Percentiles rank a stretch among this genome's conserved stretches.
phyloP scores from a whole-genome alignment of 2,888 invertebrate species.

The Lithodes maja region DNA sequence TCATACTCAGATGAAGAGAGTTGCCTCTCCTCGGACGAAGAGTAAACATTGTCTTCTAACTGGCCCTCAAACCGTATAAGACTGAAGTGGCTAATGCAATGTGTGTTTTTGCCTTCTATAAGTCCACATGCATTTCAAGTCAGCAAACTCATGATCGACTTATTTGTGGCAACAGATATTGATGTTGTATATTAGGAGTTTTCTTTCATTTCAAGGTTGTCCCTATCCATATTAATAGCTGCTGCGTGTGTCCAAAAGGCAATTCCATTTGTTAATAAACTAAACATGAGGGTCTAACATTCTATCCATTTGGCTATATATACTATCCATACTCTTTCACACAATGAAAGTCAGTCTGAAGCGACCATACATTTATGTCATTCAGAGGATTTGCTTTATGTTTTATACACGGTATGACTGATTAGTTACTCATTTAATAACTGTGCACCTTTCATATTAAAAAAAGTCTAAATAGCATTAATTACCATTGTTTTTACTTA shows the following conservation, averaged over 20 bases:
- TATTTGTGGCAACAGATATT: not conserved
- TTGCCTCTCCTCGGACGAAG: not conserved
- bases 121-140: not conserved
- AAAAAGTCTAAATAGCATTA: no score
- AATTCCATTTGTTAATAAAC: not conserved
- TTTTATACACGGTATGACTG: no score
- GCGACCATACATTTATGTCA: no score
- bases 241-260: not conserved
- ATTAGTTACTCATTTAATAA: no score
- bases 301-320: not conserved
- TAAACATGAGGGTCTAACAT: not conserved
- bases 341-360: no score
- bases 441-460: no score
- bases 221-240: not conserved
- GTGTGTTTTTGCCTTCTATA: not conserved
- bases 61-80: not conserved
- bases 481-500: no score
- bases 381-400: no score
- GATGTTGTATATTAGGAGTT: not conserved
- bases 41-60: not conserved
- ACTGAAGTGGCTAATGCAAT: not conserved
- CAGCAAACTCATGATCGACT: constrained; percentile 1
- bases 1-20: not conserved
- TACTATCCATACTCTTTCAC: not conserved
- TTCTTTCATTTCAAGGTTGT: not conserved